Conservation (phyloP, 1,140 invertebrate species). For the Bombyx mori region DNA sequence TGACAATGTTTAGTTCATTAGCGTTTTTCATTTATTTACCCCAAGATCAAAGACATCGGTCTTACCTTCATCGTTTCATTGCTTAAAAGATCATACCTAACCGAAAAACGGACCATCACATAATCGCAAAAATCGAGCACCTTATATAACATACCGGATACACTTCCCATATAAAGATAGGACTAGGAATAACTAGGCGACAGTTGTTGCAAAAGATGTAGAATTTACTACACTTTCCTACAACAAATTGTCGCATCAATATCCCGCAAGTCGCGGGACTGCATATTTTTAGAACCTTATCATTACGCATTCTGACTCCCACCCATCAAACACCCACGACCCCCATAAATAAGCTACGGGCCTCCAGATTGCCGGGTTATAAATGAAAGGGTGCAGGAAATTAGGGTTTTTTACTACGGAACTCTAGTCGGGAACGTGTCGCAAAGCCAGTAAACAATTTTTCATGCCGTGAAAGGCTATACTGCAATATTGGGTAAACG, state of each 20-base stretch:
- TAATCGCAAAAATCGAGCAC: no score
- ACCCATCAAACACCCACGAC: constrained; percentile 60
- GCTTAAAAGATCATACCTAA: no score
- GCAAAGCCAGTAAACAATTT: constrained; percentile 55
- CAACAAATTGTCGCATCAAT: constrained; percentile 3
- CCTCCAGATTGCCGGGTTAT: constrained; percentile 63
- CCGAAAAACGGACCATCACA: no score
- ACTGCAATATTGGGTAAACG: constrained; percentile 29
- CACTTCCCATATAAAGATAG: no score
- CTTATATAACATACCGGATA: no score
- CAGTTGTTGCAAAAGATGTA: no score
- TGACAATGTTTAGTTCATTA: no score
- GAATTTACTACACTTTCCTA: neutral
- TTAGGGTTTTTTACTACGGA: constrained; percentile 65
- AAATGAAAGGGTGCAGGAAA: constrained; percentile 68
- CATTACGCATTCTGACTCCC: constrained; percentile 63
- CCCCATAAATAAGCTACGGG: constrained; percentile 64
- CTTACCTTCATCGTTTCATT: no score
- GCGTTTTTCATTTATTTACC: no score
- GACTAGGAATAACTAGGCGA: neutral
- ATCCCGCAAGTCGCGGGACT: constrained; percentile 23
- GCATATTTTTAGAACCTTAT: constrained; percentile 50
- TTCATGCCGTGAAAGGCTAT: constrained; percentile 46
- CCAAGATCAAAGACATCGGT: no score
- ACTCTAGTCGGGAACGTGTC: constrained; percentile 35